These are phyloP conservation scores for Saimiri boliviensis DNA, from an alignment of 2,113 vertebrate species.

Conservation along the genomic window DNA sequence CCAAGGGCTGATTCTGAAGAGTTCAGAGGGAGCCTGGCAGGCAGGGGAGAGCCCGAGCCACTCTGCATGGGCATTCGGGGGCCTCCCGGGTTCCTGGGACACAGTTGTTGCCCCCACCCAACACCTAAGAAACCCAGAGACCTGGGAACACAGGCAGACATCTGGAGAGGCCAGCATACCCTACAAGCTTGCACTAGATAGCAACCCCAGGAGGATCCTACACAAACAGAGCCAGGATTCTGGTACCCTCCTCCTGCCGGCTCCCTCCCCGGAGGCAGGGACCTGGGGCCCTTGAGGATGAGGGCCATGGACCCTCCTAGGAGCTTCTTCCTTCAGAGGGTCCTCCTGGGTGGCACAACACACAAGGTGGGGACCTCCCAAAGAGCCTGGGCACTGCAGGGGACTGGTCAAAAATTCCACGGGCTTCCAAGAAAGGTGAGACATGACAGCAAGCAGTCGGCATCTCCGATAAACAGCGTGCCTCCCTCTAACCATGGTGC, in stretches of 20 bases:
- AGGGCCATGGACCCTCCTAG: background rate
- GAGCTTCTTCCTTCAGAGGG: background rate
- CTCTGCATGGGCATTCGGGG: accelerated
- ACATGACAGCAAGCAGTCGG: too few relatives aligned
- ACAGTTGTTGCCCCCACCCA: accelerated
- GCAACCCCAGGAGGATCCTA: background rate
- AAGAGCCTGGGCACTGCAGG: background rate
- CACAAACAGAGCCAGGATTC: background rate
- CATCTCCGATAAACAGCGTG: background rate
- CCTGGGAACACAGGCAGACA: background rate
- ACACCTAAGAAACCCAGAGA: accelerated
- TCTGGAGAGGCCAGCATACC: accelerated
- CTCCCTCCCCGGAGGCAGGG: accelerated
- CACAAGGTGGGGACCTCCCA: background rate
- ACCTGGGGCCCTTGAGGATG: background rate
- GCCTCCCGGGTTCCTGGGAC: accelerated
- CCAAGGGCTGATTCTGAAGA: background rate
- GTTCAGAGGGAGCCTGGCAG: background rate
- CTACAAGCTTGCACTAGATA: accelerated
- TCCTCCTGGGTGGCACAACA: background rate
- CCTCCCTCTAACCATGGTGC: background rate
- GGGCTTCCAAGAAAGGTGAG: background rate
- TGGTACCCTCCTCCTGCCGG: accelerated
- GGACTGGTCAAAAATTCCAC: background rate
- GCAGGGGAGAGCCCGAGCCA: accelerated